phyloP scores from a whole-genome alignment of 2,888 invertebrate genomes.

The Pandemis cinnamomeana region DNA sequence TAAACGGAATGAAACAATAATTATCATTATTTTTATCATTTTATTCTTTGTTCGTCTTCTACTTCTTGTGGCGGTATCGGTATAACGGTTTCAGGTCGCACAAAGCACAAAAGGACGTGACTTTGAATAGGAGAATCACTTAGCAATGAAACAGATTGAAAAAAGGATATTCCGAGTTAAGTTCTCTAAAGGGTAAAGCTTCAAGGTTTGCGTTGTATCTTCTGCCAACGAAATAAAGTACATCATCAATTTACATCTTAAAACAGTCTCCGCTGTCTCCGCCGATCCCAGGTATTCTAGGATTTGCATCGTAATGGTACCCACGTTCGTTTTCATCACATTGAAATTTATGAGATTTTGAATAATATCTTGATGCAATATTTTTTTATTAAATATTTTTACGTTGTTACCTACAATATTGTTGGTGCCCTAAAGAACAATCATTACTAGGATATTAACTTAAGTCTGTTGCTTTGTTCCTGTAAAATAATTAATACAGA shows the following conservation, averaged over 20 bases:
- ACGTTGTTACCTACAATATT: too few species aligned
- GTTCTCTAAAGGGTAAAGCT: neutral
- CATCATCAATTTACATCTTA: constrained; percentile 3
- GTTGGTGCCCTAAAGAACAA: too few species aligned
- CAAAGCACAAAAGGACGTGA: neutral
- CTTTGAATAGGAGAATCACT: neutral
- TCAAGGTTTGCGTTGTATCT: neutral
- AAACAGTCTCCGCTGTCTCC: neutral
- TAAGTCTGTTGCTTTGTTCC: too few species aligned
- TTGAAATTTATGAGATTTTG: too few species aligned
- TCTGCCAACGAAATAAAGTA: neutral
- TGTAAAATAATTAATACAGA: too few species aligned
- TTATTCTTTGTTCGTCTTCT: neutral
- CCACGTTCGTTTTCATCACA: neutral
- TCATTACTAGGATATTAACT: too few species aligned
- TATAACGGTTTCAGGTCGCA: neutral
- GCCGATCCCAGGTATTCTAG: neutral
- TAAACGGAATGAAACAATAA: constrained; percentile 2
- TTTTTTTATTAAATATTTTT: too few species aligned
- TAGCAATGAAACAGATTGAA: neutral
- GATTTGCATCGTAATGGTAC: constrained; percentile 2
- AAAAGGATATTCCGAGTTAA: neutral
- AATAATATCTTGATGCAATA: neutral
- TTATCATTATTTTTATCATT: neutral
- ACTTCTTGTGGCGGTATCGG: neutral